phyloP scores from a whole-genome alignment of 2,113 vertebrate genomes.

The Hystrix brachyura region DNA sequence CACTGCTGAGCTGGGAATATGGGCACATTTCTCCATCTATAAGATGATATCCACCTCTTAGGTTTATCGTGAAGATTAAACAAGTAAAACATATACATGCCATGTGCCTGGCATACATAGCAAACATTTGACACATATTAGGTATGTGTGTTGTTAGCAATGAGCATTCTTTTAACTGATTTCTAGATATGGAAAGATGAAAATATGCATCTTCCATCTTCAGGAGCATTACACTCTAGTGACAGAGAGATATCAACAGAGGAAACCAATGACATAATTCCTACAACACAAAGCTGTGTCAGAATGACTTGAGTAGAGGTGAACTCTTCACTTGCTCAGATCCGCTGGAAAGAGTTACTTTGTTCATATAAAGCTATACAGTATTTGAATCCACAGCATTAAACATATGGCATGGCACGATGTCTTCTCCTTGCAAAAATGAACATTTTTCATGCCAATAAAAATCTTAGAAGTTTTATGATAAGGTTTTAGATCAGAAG shows the following conservation, averaged over 20 bases:
- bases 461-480: conserved; percentile 60
- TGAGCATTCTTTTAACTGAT: not conserved
- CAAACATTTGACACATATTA: not conserved
- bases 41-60: not conserved
- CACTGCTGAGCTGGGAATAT: not conserved
- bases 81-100: not conserved
- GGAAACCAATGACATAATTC: not conserved
- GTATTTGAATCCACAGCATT: not conserved
- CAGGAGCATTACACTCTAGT: not conserved
- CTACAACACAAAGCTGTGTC: not conserved
- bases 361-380: not conserved
- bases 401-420: not conserved
- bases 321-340: not conserved
- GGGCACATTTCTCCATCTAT: not conserved
- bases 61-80: not conserved
- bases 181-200: not conserved
- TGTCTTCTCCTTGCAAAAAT: conserved; percentile 56
- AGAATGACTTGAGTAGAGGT: not conserved
- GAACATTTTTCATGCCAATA: conserved; percentile 32
- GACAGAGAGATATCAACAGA: not conserved
- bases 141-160: not conserved
- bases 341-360: not conserved
- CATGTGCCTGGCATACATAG: not conserved
- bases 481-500: conserved; percentile 49
- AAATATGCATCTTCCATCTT: not conserved